Evolutionary conservation across 2,888 invertebrate species (phyloP).

Genomic region (Lymantria monacha): DNA sequence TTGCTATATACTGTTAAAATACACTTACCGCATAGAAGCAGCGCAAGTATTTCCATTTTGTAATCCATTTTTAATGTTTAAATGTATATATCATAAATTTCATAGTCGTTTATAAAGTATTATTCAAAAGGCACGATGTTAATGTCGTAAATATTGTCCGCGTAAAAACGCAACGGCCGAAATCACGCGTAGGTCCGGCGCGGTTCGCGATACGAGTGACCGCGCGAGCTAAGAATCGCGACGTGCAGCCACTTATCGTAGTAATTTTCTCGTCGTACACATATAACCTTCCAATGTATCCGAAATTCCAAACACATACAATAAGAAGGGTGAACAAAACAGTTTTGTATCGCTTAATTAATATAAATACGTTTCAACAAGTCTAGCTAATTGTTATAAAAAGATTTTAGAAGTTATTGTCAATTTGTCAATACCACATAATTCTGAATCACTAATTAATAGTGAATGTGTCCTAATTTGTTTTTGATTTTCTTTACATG

Average conservation of each 20-base stretch:
- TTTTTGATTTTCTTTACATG: too few relatives aligned
- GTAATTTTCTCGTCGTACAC: slow-evolving; percentile 19
- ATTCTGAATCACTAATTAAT: too few relatives aligned
- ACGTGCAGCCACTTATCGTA: slow-evolving; percentile 29
- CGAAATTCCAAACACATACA: slow-evolving; percentile 3
- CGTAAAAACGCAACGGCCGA: slow-evolving; percentile 38
- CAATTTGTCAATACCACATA: too few relatives aligned
- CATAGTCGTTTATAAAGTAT: slow-evolving; percentile 28
- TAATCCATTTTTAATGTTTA: slow-evolving; percentile 34
- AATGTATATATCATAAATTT: slow-evolving; percentile 23
- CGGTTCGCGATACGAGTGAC: slow-evolving; percentile 64
- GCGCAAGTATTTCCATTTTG: slow-evolving; percentile 59
- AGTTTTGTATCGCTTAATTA: neutral
- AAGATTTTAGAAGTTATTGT: too few relatives aligned
- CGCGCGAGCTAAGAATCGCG: slow-evolving; percentile 25
- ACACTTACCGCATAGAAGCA: slow-evolving; percentile 68
- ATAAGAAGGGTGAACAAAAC: slow-evolving; percentile 3
- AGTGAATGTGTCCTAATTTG: too few relatives aligned
- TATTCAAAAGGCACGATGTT: slow-evolving; percentile 35
- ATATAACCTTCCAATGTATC: slow-evolving; percentile 22
- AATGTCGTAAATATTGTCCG: slow-evolving; percentile 40
- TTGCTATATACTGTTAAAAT: neutral
- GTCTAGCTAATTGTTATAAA: too few relatives aligned
- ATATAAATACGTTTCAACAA: too few relatives aligned
- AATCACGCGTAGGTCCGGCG: slow-evolving; percentile 64